A percentile compares a stretch with the other conserved stretches of the same genome.
These are phyloP conservation scores for Cetoscarus ocellatus DNA, from an alignment of 2,797 vertebrate species.

Conservation along the genomic window DNA sequence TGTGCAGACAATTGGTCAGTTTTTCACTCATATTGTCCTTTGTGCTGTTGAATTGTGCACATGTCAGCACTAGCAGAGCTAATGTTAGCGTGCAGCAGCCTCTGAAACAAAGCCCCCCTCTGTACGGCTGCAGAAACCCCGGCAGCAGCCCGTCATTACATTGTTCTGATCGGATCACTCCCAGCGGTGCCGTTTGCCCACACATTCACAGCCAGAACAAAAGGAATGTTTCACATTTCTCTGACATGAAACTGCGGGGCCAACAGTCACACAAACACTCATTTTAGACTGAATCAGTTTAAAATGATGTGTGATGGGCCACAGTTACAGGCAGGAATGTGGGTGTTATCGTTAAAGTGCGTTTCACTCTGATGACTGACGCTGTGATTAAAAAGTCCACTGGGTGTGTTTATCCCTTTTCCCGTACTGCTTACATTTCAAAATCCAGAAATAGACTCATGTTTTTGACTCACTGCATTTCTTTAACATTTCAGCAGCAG, in stretches of 20 bases:
- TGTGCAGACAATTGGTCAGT: conserved; percentile 68
- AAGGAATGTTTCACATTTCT: conserved; percentile 66
- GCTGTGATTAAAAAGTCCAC: conserved; percentile 43
- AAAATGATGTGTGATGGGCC: conserved; percentile 56
- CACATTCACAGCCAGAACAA: conserved; percentile 56
- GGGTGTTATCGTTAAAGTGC: conserved; percentile 54
- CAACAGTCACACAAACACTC: conserved; percentile 41
- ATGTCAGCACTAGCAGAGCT: conserved; percentile 68
- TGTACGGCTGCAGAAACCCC: conserved; percentile 55
- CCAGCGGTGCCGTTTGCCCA: conserved; percentile 53
- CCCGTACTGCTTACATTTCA: conserved; percentile 24
- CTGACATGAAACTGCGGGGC: conserved; percentile 35
- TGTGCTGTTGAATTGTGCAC: conserved; percentile 57
- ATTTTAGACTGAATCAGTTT: conserved; percentile 54
- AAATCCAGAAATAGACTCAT: conserved; percentile 45
- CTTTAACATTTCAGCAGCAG: conserved; percentile 26
- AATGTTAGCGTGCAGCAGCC: conserved; percentile 64
- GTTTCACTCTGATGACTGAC: conserved; percentile 55
- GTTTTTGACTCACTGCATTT: conserved; percentile 24
- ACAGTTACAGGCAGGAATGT: conserved; percentile 63
- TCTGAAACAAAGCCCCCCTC: conserved; percentile 66
- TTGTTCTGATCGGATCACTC: conserved; percentile 57
- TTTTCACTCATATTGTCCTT: conserved; percentile 68
- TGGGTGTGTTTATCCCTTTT: conserved; percentile 56
- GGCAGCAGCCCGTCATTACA: conserved; percentile 53